Base-by-base conservation (phyloP, 2,888 invertebrate species). In the Apodemia hepburni region DNA sequence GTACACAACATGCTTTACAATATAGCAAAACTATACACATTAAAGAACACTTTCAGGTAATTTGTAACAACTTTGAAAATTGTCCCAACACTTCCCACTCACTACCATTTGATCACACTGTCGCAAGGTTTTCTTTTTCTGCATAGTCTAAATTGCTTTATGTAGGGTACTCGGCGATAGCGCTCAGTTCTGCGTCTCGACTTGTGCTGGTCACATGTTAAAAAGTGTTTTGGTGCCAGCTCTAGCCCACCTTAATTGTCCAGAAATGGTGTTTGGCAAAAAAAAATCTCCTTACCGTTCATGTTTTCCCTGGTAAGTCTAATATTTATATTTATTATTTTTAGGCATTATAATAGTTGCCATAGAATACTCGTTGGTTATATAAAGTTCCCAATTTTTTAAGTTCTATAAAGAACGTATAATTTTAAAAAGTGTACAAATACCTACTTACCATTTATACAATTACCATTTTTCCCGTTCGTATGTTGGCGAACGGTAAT, bases 271-370 rank as follows among this genome's bases (percentile, higher is more conserved):
- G 47, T 47, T 47, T 47, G 47, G 47, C 47, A 47, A 47, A 47
- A 17, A 47, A 47, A 47, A 47, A 47, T 47, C 47, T 47, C 47
- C 47, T 47, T 47, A 47, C 47, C 47, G 47, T 47, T 47, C 47
- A 17, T 4, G 45, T 15, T 45, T 45, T 15, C 45, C 45, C 45
- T 45, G 45, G 45, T 45, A 45, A 45, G 45, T 45, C 45, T 45
- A 45, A 45, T 45, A 45, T 45, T 45, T 45, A 15, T 45, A 45
- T 45, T 45, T 45, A 45, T 7, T 15, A 45, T 45, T 45, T 45
- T 45, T 15, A 45, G 12, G 45, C 45, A 45, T n/a, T 45, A 5
- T 45, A 45, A 45, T 45, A n/a, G 45, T 45, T 2, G 45, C 45
- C 45, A 45, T 45, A 45, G 1, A 15, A 45, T 45, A 45, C 45